Percentiles rank a stretch among this genome's conserved stretches.
These are phyloP conservation scores for Drosophila arizonae DNA, from an alignment of 1,140 invertebrate species.

Conservation along the genomic window DNA sequence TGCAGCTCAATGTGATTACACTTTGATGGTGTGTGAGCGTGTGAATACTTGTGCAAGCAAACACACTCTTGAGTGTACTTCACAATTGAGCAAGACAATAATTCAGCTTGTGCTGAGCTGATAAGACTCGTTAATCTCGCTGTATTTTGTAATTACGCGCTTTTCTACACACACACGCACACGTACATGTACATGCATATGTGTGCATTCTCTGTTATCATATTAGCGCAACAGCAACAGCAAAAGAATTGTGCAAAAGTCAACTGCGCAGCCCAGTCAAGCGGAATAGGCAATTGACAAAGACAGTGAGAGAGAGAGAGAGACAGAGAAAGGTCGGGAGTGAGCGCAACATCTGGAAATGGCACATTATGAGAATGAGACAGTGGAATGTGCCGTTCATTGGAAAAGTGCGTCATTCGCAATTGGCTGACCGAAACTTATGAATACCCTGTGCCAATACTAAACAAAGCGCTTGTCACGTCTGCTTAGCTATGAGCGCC, in stretches of 20 bases:
- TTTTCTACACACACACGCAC: constrained; percentile 10
- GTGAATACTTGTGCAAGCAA: not conserved
- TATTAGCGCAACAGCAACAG: constrained; percentile 12
- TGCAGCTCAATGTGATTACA: constrained; percentile 37
- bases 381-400: not conserved
- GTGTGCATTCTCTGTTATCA: constrained; percentile 19
- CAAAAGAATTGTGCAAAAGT: constrained; percentile 36
- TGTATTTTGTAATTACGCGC: constrained; percentile 46
- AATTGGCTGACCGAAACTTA: constrained; percentile 6
- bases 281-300: not conserved
- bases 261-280: constrained; percentile 37
- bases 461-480: no score
- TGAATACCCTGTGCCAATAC: not conserved
- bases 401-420: constrained; percentile 32
- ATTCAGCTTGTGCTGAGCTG: constrained; percentile 27
- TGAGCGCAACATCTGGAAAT: not conserved
- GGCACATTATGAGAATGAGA: not conserved
- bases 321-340: not conserved
- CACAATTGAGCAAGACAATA: constrained; percentile 37
- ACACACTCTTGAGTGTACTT: constrained; percentile 9
- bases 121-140: constrained; percentile 37
- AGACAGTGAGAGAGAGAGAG: not conserved
- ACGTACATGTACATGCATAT: not conserved
- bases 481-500: no score
- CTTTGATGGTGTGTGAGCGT: not conserved